Base-by-base conservation (phyloP, 30 jellyfish, hydroid and myxozoan species). In the Aurelia coerulea region DNA sequence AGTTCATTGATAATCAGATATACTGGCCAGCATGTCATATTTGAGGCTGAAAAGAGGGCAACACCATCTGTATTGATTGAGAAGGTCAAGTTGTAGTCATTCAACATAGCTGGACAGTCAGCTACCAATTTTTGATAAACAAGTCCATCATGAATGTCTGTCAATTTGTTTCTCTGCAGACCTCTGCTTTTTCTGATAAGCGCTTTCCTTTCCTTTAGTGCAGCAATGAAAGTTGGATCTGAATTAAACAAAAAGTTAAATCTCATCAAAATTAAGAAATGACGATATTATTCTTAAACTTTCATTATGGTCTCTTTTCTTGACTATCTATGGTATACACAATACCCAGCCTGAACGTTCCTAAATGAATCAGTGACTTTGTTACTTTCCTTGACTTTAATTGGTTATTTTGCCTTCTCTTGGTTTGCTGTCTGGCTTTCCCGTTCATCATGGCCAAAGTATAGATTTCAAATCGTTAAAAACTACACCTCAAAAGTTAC, bases 81-180 rank as follows among this genome's bases (percentile, higher is more conserved):
- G 72, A 11, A 62, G 8, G 72, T 62, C 72, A 62, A 62, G 72
- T 62, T 62, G 72, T n/a, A 62, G 72, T 62, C 72, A 62, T 62
- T 62, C 72, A 62, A 62, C 29, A 62, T 62, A 62, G 72, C 72
- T 62, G 72, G 72, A 10, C 72, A 62, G 72, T 62, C 72, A 62
- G 72, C 29, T 62, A 62, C 72, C 72, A 62, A 62, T 62, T 62
- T 2, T 62, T 62, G 72, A 62, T 62, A 62, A 19, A 11, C 72
- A 62, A 62, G 72, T 62, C 72, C 72, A 62, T 62, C 72, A 62
- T 62, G 72, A 62, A 62, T 62, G 72, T 62, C 72, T 62, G 72
- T 62, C 72, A 62, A 62, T 62, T 5, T 62, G 72, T 5, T 62
- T 62, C n/a, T 62, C 72, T 62, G 72, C 29, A 4, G 72, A 11